phyloP scores from a whole-genome alignment of 2,888 invertebrate genomes.

The Argynnis bischoffii region DNA sequence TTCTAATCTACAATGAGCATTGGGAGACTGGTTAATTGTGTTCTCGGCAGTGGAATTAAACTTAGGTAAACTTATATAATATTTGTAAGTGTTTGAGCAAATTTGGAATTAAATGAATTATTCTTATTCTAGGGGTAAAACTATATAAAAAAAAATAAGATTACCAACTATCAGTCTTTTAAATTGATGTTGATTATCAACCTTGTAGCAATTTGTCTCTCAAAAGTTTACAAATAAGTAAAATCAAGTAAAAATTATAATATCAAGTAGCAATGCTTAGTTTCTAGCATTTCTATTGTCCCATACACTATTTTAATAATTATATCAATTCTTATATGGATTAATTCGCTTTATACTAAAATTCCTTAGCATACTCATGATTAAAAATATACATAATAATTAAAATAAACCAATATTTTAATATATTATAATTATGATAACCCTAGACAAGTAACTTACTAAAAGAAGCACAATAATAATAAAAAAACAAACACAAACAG shows the following conservation, averaged over 20 bases:
- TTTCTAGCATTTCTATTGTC: conserved; percentile 66
- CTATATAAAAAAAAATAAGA: conserved; percentile 77
- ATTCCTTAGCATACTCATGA: conserved; percentile 26
- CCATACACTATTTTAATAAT: conserved; percentile 46
- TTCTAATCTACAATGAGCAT: conserved; percentile 40
- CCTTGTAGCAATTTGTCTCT: conserved; percentile 75
- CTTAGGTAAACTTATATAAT: conserved; percentile 52
- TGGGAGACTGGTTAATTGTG: conserved; percentile 40
- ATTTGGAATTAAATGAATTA: conserved; percentile 75
- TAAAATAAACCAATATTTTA: conserved; percentile 1
- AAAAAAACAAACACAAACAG: background rate
- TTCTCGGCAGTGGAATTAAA: conserved; percentile 62
- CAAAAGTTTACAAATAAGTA: conserved; percentile 78
- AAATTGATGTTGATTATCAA: conserved; percentile 82
- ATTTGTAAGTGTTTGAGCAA: conserved; percentile 72
- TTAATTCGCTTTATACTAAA: conserved; percentile 20
- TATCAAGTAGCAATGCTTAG: conserved; percentile 43
- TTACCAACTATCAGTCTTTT: conserved; percentile 84
- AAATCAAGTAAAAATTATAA: conserved; percentile 41
- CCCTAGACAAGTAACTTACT: background rate
- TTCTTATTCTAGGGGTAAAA: conserved; percentile 81
- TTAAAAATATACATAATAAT: conserved; percentile 13
- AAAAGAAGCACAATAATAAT: background rate
- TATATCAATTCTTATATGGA: conserved; percentile 39
- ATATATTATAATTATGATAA: background rate